Conservation (phyloP, 2,888 invertebrate genomes). For the Rhagium mordax region DNA sequence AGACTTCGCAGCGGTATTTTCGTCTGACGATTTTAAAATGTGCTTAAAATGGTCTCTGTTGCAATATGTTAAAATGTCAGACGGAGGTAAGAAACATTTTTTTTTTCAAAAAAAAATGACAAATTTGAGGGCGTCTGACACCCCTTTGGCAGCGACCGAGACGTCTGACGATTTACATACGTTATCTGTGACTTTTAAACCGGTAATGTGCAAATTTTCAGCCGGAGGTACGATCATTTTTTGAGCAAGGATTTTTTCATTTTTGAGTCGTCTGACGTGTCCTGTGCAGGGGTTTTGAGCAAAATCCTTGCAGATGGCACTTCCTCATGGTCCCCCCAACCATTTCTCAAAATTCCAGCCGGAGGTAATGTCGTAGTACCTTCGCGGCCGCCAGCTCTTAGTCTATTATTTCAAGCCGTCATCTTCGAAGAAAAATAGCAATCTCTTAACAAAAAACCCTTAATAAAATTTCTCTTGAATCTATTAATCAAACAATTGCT, state of each 20-base stretch:
- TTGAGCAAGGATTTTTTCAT: neutral
- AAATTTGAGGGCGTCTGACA: neutral
- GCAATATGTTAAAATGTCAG: neutral
- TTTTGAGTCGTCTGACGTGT: neutral
- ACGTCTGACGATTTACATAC: neutral
- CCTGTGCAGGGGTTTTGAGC: neutral
- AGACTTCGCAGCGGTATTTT: neutral
- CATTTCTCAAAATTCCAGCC: neutral
- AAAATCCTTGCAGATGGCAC: slow-evolving; percentile 8
- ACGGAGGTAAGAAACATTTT: neutral
- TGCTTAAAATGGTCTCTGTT: slow-evolving; percentile 3
- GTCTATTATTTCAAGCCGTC: neutral
- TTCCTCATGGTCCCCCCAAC: slow-evolving; percentile 10
- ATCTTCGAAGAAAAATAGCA: neutral
- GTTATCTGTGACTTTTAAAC: neutral
- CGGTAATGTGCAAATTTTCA: neutral
- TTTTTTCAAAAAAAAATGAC: neutral
- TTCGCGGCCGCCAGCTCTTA: slow-evolving; percentile 12
- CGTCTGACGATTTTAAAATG: neutral
- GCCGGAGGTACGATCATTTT: neutral
- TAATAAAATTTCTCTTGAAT: neutral
- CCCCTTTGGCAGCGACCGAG: neutral
- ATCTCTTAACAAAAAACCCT: neutral
- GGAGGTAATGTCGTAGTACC: slow-evolving; percentile 12
- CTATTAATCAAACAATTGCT: neutral